Percentiles rank a stretch among this genome's conserved stretches.
Conservation (phyloP, 2,797 vertebrate genomes). For the Cynopterus sphinx region DNA sequence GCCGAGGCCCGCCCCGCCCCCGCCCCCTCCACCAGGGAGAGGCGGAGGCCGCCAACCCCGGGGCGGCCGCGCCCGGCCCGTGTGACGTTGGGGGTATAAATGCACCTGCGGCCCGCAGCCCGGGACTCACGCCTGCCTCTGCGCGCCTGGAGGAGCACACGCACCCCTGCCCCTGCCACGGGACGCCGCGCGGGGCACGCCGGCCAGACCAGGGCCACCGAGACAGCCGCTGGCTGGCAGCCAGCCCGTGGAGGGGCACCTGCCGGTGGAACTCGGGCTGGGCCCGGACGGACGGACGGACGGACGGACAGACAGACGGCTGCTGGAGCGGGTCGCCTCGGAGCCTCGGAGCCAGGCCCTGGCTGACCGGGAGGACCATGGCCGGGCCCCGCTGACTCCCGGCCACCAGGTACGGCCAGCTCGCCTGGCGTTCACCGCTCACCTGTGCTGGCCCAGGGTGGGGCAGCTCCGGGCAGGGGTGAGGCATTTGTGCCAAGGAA, state of each 20-base stretch:
- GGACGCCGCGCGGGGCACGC: neutral
- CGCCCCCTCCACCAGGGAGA: neutral
- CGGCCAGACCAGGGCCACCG: neutral
- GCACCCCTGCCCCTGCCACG: neutral
- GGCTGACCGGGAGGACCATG: neutral
- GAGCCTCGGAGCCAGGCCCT: neutral
- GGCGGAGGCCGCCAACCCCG: slow-evolving; percentile 44
- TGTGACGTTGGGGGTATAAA: slow-evolving; percentile 47
- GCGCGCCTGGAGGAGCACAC: neutral
- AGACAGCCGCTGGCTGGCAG: neutral
- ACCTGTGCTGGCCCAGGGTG: neutral
- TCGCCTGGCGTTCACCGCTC: neutral
- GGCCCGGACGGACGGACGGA: neutral
- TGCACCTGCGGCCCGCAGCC: slow-evolving; percentile 27
- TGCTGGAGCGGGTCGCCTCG: neutral
- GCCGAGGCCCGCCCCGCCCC: neutral
- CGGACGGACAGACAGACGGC: rapidly evolving
- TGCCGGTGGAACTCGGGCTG: neutral
- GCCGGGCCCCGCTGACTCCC: neutral
- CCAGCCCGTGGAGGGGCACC: neutral
- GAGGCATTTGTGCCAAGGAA: neutral
- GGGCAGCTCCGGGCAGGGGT: neutral
- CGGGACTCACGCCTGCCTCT: neutral
- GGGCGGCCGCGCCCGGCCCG: slow-evolving; percentile 28
- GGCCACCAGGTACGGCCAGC: slow-evolving; percentile 52